phyloP scores from a whole-genome alignment of 2,113 vertebrate genomes.

The Paraplagusia blochii region DNA sequence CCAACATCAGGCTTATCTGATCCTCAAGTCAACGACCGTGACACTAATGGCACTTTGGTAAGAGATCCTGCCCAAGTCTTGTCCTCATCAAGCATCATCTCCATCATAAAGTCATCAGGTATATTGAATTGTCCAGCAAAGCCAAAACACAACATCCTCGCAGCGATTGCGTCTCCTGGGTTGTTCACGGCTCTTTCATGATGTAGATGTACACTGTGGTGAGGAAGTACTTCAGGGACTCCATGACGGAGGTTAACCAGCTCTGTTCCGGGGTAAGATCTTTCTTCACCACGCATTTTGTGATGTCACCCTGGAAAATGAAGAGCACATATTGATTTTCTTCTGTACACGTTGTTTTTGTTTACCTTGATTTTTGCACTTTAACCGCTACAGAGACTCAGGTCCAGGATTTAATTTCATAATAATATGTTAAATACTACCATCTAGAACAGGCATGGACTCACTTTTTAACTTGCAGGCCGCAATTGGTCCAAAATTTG shows the following conservation, averaged over 20 bases:
- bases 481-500: no score
- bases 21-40: slow-evolving; percentile 3
- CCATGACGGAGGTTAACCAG: slow-evolving; percentile 82
- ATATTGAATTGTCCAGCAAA: slow-evolving; percentile 6
- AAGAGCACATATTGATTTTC: background rate
- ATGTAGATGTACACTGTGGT: slow-evolving; percentile 86
- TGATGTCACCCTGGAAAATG: slow-evolving; percentile 82
- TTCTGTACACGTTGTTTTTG: no score
- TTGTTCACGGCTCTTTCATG: slow-evolving; percentile 83
- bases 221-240: slow-evolving; percentile 86
- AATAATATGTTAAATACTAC: no score
- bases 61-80: slow-evolving; percentile 10
- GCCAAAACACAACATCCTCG: background rate
- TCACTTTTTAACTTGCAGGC: no score
- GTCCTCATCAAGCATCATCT: slow-evolving; percentile 2
- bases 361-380: no score
- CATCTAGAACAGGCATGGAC: no score
- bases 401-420: no score
- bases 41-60: slow-evolving; percentile 51
- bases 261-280: slow-evolving; percentile 79
- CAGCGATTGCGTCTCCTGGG: background rate
- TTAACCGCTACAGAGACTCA: no score
- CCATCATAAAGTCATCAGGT: slow-evolving; percentile 7
- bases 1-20: slow-evolving; percentile 6
- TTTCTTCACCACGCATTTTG: slow-evolving; percentile 86